Evolutionary conservation across 1,140 invertebrate species (phyloP), one percentile per base, ranked within the genome.

Genomic region (Sarcophaga peregrina): DNA sequence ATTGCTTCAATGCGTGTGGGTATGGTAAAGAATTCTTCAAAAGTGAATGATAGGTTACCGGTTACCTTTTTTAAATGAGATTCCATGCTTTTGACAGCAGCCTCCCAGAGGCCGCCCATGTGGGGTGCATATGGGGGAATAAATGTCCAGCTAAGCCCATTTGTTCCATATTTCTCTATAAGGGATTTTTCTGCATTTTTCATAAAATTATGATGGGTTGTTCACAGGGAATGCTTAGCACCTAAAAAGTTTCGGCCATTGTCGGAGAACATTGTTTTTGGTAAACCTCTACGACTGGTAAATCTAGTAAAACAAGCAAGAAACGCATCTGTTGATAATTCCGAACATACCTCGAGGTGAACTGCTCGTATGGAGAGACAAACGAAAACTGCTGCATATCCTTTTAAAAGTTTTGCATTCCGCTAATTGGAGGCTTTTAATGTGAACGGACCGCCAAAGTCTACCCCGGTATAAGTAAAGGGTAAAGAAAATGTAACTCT

Each of bases 141-240:
- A 45, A 74, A 74, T 11, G 72, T 45, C 72, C 72, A 74, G 72
- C 10, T 74, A 75, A 75, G 47, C n/a, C 73, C 73, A 75, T 75
- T 45, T 3, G 5, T n/a, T 0, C 4, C 13, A n/a, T 75, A 75
- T n/a, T n/a, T n/a, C n/a, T n/a, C n/a, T n/a, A n/a, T n/a, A n/a
- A n/a, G 3, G 8, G 62, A 17, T 11, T 25, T 72, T 72, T 72
- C 62, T 2, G 62, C 62, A 13, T 20, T 8, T 13, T 72, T 72
- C 8, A 72, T 17, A 25, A 72, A 72, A 9, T 72, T 8, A 8
- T 72, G 0, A 7, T 72, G 6, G 9, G 20, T 25, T 9, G 20
- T 20, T 20, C 3, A 7, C 20, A 72, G 17, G n/a, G 8, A 20
- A 8, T 25, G 13, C 0, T 13, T 72, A 8, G 62, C 62, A 3